Base-by-base conservation (phyloP, 2,888 invertebrate genomes). In the Frankliniella fusca region DNA sequence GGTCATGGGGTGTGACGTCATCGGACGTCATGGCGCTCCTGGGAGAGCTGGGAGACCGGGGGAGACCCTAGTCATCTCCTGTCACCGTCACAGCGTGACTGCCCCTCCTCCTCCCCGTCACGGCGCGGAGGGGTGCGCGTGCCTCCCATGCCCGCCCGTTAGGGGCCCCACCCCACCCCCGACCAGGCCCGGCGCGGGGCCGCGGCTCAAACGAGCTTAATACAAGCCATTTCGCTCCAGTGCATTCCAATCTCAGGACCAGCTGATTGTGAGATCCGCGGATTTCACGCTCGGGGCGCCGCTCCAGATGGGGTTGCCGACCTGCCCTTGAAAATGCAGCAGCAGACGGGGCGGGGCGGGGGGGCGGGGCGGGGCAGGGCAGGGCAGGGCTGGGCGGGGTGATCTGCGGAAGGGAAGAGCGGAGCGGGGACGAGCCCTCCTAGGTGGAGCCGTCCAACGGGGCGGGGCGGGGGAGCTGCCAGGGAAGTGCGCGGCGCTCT, bases 171-270 rank as follows among this genome's bases (percentile, higher is more conserved):
- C 23, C 23, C 23, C 23, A 0, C 23, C 70, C 70, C 70, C 70
- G 38, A 5, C 38, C 38, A 2, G 38, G 38, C 38, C 38, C 38
- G 38, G 38, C 38, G 38, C 38, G 38, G 38, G 38, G 38, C 38
- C 9, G 70, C n/a, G 70, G 70, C 70, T 70, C 70, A 70, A 70
- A 70, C 70, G 70, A 70, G 70, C 70, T 70, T 70, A 70, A 70
- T 70, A 23, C 70, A 70, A 70, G 70, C 70, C 70, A 70, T 70
- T 23, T 70, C 70, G 70, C 70, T 23, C 70, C 70, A 70, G 70
- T 70, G 70, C 70, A 70, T 70, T 70, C 70, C 70, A 70, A 70
- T 70, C 70, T 70, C 70, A 70, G 70, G 70, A 70, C 70, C 70
- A 70, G 70, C 70, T 70, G 70, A 70, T 70, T 70, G 70, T 70